These are phyloP conservation scores for Drosophila paucipuncta DNA, from an alignment of 2,888 invertebrate species.

Conservation along the genomic window DNA sequence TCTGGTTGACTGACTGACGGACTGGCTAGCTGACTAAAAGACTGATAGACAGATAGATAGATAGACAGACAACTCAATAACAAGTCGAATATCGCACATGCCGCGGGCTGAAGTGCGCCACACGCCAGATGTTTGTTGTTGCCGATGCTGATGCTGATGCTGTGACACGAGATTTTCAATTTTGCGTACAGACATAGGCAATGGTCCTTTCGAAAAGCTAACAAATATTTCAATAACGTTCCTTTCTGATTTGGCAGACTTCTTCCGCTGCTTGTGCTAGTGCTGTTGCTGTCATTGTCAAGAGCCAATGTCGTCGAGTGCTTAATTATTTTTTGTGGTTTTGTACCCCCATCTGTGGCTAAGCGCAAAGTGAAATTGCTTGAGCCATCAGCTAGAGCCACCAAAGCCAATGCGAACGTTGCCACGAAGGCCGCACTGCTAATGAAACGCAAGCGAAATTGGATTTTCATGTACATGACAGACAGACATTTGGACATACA, in stretches of 20 bases:
- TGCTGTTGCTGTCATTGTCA: conserved; percentile 69
- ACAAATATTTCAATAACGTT: conserved; percentile 71
- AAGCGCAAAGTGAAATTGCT: conserved; percentile 65
- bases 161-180: conserved; percentile 65
- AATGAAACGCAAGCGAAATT: conserved; percentile 76
- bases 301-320: conserved; percentile 70
- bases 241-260: conserved; percentile 34
- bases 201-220: conserved; percentile 31
- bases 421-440: conserved; percentile 58
- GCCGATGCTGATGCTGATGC: conserved; percentile 27
- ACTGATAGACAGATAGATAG: conserved; percentile 46
- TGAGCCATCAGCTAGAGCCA: conserved; percentile 46
- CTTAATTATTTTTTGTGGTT: conserved; percentile 80
- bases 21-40: not conserved
- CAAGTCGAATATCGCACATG: conserved; percentile 61
- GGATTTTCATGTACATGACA: conserved; percentile 77
- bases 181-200: conserved; percentile 63
- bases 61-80: conserved; percentile 72
- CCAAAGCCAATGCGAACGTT: conserved; percentile 22
- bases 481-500: conserved; percentile 36
- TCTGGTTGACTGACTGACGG: conserved; percentile 17
- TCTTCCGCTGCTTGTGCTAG: conserved; percentile 9
- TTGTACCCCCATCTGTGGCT: conserved; percentile 54
- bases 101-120: conserved; percentile 39
- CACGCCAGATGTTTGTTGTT: conserved; percentile 62